phyloP scores from a whole-genome alignment of 1,140 invertebrate genomes.

The Phortica variegata region DNA sequence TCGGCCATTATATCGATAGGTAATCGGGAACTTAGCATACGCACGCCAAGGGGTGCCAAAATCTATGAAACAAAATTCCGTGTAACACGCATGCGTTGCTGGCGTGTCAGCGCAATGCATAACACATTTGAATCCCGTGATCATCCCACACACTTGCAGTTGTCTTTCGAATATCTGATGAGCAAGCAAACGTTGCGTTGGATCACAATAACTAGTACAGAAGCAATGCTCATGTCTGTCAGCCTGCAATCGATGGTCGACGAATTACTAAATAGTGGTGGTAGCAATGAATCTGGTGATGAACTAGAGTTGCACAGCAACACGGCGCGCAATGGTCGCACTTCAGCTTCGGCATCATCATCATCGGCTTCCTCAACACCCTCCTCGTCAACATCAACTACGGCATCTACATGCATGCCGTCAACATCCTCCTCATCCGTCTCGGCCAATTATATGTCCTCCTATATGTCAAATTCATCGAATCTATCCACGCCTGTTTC shows the following conservation, averaged over 20 bases:
- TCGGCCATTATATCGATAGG: slow-evolving; percentile 72
- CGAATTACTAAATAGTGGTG: slow-evolving; percentile 77
- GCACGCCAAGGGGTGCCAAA: slow-evolving; percentile 59
- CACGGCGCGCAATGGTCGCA: slow-evolving; percentile 7
- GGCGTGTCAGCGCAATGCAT: slow-evolving; percentile 89
- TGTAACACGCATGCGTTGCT: slow-evolving; percentile 93
- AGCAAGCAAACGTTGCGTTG: slow-evolving; percentile 89
- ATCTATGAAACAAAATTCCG: slow-evolving; percentile 81
- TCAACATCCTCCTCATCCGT: slow-evolving; percentile 57
- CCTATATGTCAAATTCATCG: slow-evolving; percentile 21
- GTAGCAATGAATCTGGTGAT: slow-evolving; percentile 31
- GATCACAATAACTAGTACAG: slow-evolving; percentile 86
- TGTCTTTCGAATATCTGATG: slow-evolving; percentile 95
- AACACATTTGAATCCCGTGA: slow-evolving; percentile 61
- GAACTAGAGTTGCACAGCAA: slow-evolving; percentile 21
- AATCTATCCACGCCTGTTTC: slow-evolving; percentile 37
- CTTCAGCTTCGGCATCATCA: too few species aligned
- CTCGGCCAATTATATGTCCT: slow-evolving; percentile 43
- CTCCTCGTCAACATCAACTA: slow-evolving; percentile 19
- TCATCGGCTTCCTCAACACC: slow-evolving; percentile 32
- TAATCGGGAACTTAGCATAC: slow-evolving; percentile 75
- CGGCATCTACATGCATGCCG: slow-evolving; percentile 31
- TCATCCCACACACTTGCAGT: slow-evolving; percentile 58
- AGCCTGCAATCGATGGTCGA: slow-evolving; percentile 94
- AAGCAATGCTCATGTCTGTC: slow-evolving; percentile 92